Evolutionary conservation across 2,113 vertebrate genomes (phyloP).

Genomic region (Rhea pennata): DNA sequence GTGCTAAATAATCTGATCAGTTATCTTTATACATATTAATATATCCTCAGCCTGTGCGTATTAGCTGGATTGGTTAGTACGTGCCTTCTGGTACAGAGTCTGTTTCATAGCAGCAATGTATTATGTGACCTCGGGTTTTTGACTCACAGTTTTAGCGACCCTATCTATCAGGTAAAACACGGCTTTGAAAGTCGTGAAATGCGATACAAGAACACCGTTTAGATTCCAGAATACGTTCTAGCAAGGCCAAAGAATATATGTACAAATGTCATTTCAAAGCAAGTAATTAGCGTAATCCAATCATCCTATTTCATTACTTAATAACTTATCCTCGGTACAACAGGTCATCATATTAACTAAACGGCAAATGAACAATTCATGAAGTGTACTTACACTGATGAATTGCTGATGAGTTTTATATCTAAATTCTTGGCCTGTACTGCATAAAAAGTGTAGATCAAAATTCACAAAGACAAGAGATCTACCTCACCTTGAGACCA

Average conservation of each 20-base stretch:
- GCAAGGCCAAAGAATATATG: background rate
- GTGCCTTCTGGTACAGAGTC: background rate
- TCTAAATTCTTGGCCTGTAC: background rate
- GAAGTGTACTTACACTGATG: background rate
- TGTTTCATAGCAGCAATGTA: background rate
- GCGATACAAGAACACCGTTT: background rate
- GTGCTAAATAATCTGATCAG: background rate
- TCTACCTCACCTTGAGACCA: background rate
- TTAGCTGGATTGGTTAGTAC: background rate
- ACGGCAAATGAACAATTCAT: background rate
- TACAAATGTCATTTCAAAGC: conserved; percentile 38
- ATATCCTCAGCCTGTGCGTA: background rate
- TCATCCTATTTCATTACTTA: conserved; percentile 40
- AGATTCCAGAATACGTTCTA: background rate
- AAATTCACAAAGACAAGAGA: background rate
- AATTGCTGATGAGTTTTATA: background rate
- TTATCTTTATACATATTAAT: background rate
- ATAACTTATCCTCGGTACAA: conserved; percentile 40
- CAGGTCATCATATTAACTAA: conserved; percentile 39
- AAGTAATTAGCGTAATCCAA: conserved; percentile 56
- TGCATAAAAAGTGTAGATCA: background rate
- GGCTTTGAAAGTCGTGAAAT: background rate
- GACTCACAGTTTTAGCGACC: background rate
- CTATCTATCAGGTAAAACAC: background rate
- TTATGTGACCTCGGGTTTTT: background rate